Evolutionary conservation across 2,797 vertebrate genomes (phyloP).

Genomic region (Hylomyscus alleni): DNA sequence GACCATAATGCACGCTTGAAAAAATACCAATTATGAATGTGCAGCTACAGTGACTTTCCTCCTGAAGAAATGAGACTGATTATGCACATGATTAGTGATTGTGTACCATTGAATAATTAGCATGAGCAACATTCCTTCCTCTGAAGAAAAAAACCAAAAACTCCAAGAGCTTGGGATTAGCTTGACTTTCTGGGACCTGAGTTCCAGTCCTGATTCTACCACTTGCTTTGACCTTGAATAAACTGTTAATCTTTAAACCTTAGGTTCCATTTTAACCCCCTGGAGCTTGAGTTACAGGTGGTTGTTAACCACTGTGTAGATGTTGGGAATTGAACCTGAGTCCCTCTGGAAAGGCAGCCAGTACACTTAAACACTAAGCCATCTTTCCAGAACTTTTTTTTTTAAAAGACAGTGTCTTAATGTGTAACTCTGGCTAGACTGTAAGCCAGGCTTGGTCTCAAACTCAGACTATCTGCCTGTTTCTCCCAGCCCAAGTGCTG

Average conservation of each 20-base stretch:
- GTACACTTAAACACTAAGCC: not conserved
- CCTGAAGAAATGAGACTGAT: not conserved
- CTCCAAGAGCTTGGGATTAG: not conserved
- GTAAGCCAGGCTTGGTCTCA: not conserved
- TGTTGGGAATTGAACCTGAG: not conserved
- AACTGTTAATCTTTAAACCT: not conserved
- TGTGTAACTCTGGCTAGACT: not conserved
- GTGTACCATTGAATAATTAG: not conserved
- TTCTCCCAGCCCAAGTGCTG: not conserved
- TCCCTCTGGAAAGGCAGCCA: not conserved
- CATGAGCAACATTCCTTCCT: not conserved
- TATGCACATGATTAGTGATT: not conserved
- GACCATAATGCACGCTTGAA: not conserved
- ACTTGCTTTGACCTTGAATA: not conserved
- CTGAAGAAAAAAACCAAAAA: conserved; percentile 14
- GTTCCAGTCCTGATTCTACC: not conserved
- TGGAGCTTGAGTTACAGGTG: not conserved
- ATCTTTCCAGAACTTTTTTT: not conserved
- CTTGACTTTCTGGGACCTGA: conserved; percentile 24
- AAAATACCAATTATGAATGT: conserved; percentile 22
- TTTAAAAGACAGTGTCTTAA: not conserved
- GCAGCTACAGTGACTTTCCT: not conserved
- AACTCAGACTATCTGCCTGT: not conserved
- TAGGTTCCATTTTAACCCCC: not conserved
- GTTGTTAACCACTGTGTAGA: not conserved